These are phyloP conservation scores for Apeira syringaria DNA, from an alignment of 2,888 invertebrate genomes.

Conservation along the genomic window DNA sequence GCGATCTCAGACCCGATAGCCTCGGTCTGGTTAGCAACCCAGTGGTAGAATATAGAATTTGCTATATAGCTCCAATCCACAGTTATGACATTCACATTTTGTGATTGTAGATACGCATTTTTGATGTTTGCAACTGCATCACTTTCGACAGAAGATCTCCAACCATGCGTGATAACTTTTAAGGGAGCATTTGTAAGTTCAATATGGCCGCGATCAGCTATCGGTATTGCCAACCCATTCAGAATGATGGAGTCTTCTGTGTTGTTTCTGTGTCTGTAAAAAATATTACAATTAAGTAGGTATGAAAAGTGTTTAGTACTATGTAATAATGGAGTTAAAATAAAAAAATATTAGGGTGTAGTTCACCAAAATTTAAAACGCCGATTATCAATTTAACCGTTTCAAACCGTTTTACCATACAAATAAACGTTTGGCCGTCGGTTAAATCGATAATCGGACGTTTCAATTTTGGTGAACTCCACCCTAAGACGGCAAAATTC, in stretches of 20 bases:
- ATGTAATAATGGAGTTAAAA: no score
- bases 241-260: conserved; percentile 40
- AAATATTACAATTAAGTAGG: no score
- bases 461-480: no score
- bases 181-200: conserved; percentile 42
- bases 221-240: conserved; percentile 35
- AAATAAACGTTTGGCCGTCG: no score
- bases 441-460: no score
- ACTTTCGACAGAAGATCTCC: conserved; percentile 66
- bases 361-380: no score
- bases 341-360: no score
- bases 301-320: no score
- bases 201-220: conserved; percentile 11
- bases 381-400: no score
- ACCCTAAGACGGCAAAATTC: no score
- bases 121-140: conserved; percentile 58
- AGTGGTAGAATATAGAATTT: conserved; percentile 47
- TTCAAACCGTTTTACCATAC: no score
- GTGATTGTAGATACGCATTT: conserved; percentile 58
- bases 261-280: conserved; percentile 38
- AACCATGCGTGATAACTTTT: conserved; percentile 79
- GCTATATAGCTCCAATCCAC: conserved; percentile 64
- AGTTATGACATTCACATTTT: conserved; percentile 66
- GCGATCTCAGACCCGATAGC: conserved; percentile 44
- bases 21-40: conserved; percentile 51